Conservation (phyloP, 2,888 invertebrate species). For the Diarsia dahlii region DNA sequence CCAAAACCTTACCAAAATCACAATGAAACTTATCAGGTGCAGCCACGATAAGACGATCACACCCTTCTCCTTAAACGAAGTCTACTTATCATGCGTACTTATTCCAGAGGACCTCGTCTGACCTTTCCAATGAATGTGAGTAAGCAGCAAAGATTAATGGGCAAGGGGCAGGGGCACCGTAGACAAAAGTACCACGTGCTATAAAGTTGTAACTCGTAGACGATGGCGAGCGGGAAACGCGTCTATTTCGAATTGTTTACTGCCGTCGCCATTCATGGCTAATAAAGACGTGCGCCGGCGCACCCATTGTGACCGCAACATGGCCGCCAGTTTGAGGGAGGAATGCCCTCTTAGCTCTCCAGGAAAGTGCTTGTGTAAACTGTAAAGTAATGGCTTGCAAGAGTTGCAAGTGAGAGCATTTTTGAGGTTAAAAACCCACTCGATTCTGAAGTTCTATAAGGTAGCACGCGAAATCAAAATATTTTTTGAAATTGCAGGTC, state of each 20-base stretch:
- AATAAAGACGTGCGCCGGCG: constrained; percentile 78
- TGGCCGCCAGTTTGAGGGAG: constrained; percentile 74
- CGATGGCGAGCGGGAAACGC: constrained; percentile 70
- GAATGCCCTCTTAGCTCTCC: constrained; percentile 75
- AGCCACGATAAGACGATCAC: neutral
- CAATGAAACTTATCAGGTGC: too few species aligned
- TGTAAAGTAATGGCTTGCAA: constrained; percentile 51
- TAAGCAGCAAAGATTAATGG: constrained; percentile 55
- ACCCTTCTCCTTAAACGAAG: constrained; percentile 14
- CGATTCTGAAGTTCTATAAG: neutral
- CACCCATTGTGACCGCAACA: constrained; percentile 77
- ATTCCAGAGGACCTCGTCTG: constrained; percentile 45
- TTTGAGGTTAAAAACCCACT: constrained; percentile 7
- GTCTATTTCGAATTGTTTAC: constrained; percentile 86
- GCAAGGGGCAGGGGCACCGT: constrained; percentile 24
- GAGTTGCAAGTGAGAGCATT: constrained; percentile 36
- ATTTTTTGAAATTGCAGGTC: neutral
- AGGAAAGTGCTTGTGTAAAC: constrained; percentile 60
- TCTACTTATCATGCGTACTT: constrained; percentile 27
- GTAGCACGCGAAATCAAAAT: neutral
- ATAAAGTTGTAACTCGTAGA: constrained; percentile 59
- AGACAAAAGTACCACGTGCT: constrained; percentile 59
- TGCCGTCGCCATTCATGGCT: constrained; percentile 81
- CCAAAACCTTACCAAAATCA: too few species aligned
- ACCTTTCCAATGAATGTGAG: constrained; percentile 53